Evolutionary conservation across 2,888 invertebrate genomes (phyloP).

Genomic region (Trimorus sp.): DNA sequence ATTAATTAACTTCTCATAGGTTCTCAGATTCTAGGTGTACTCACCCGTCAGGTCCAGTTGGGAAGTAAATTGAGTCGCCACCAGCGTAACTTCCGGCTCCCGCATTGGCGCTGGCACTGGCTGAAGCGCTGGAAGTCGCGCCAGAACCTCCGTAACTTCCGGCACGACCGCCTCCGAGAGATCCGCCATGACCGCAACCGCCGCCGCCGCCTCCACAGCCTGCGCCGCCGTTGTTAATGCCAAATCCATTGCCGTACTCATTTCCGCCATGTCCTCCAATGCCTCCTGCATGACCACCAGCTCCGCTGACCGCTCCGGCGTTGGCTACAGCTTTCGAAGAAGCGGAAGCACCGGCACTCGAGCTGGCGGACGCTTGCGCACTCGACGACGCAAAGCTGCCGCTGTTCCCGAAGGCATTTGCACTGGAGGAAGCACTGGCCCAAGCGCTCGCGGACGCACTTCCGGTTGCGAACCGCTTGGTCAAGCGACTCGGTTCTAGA

Average conservation of each 20-base stretch:
- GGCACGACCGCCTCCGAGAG: conserved; percentile 9
- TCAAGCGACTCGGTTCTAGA: not conserved
- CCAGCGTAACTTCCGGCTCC: conserved; percentile 17
- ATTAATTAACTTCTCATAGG: too few relatives aligned
- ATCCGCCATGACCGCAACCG: conserved; percentile 11
- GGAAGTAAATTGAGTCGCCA: conserved; percentile 6
- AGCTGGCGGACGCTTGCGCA: conserved; percentile 73
- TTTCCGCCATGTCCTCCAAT: conserved; percentile 7
- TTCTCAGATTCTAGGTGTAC: not conserved
- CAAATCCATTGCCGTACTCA: conserved; percentile 8
- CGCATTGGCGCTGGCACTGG: too few relatives aligned
- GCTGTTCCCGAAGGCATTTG: conserved; percentile 66
- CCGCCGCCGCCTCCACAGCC: conserved; percentile 3
- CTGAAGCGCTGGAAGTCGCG: too few relatives aligned
- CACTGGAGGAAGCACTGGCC: conserved; percentile 65
- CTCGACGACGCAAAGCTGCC: conserved; percentile 75
- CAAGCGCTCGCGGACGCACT: conserved; percentile 52
- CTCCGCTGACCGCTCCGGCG: conserved; percentile 25
- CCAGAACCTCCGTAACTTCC: conserved; percentile 19
- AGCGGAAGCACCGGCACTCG: conserved; percentile 67
- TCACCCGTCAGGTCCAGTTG: not conserved
- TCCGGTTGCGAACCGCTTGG: conserved; percentile 36
- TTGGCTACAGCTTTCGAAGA: conserved; percentile 34
- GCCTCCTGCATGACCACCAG: conserved; percentile 16
- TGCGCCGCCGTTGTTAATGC: not conserved